Base-by-base conservation (phyloP, 2,888 invertebrate genomes). In the Rhyacophila evoluta region DNA sequence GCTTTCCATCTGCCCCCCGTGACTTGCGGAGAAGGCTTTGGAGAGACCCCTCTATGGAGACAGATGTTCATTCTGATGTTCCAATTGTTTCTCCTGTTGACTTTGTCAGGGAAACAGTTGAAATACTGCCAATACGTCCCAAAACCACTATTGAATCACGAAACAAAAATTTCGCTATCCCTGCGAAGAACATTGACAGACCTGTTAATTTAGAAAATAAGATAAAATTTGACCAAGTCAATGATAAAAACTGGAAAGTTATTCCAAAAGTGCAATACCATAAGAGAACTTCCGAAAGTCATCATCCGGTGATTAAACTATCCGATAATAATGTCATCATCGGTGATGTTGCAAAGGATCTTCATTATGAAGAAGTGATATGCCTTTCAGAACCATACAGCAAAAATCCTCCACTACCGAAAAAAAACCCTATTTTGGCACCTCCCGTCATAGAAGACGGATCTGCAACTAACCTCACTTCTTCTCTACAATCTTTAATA, bases 401-500 rank as follows among this genome's bases (percentile, higher is more conserved):
- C 1, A 19, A 55, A 0, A 8, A 8, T 15, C 19, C 19, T 55
- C 19, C 19, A 19, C 15, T 8, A 0, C 19, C 19, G 10, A 15
- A n/a, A 10, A 55, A 19, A 55, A 19, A 8, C 19, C 25, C 10
- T 19, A 8, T 5, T 2, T 19, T 19, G 55, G 10, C 55, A 0
- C 8, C 25, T 19, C 2, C 55, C 25, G 55, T 25, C 55, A 19
- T 19, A 15, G 8, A 55, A 55, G 55, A 55, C 10, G 25, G 15
- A 5, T 12, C 15, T 19, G 19, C 15, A 19, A 19, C 25, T 1
- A 55, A 55, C 55, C 55, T 55, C 55, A 86, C 88, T 67, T 86
- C 89, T 19, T 89, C 89, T 12, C 84, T 89, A 69, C 89, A 89
- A 83, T 87, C 89, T 27, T 84, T 89, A n/a, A 87, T 89, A 81